A percentile compares a stretch with the other conserved stretches of the same genome.
Conservation (phyloP, 2,113 vertebrate genomes). For the Smithornis capensis region DNA sequence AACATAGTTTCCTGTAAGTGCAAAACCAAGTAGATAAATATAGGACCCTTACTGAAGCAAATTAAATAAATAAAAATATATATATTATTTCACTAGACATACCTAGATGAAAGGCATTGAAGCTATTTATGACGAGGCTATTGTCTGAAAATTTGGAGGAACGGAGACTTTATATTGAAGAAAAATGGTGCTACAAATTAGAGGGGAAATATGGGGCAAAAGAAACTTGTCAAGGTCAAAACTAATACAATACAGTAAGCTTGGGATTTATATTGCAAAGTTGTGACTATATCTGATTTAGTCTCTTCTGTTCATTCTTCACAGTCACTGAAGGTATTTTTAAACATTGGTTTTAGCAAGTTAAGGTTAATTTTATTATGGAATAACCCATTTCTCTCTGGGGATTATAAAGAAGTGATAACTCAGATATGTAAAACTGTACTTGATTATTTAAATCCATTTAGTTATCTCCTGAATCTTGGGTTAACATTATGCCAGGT, state of each 20-base stretch:
- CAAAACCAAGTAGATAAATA: not conserved
- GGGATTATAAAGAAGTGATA: not conserved
- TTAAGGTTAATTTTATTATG: not conserved
- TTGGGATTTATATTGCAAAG: not conserved
- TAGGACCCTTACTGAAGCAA: not conserved
- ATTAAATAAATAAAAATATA: not conserved
- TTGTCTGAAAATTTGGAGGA: not conserved
- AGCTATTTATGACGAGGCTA: not conserved
- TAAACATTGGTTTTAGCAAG: not conserved
- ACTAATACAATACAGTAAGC: not conserved
- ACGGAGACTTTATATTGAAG: not conserved
- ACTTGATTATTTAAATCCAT: not conserved
- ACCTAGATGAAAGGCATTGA: not conserved
- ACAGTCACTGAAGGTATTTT: not conserved
- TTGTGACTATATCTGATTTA: not conserved
- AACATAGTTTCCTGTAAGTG: not conserved
- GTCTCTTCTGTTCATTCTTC: not conserved
- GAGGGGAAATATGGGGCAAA: not conserved
- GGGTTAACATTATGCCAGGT: not conserved
- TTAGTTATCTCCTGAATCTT: not conserved
- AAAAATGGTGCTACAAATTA: not conserved
- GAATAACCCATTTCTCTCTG: not conserved
- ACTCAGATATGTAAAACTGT: not conserved
- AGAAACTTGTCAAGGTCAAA: not conserved
- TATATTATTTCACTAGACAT: not conserved